phyloP scores from a whole-genome alignment of 2,888 invertebrate genomes.

The Agonopterix alstromeriana region DNA sequence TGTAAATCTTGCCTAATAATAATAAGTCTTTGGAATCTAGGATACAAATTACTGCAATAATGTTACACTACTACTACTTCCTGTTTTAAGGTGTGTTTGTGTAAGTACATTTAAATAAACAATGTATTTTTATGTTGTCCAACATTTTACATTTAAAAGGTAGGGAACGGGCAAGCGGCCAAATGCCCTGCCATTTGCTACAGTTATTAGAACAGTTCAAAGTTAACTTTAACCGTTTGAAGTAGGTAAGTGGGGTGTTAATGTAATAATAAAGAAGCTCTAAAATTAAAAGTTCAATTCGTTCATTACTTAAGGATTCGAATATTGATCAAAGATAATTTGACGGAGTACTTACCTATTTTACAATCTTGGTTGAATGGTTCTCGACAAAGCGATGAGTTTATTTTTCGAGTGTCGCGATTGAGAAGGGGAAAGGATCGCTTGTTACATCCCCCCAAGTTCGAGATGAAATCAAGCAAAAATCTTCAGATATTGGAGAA shows the following conservation, averaged over 20 bases:
- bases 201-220: neutral
- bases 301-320: too few species aligned
- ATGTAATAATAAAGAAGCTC: too few species aligned
- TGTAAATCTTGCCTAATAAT: too few species aligned
- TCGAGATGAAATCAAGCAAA: constrained; percentile 37
- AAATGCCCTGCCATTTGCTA: constrained; percentile 11
- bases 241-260: too few species aligned
- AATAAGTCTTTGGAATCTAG: too few species aligned
- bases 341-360: constrained; percentile 17
- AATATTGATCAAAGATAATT: constrained; percentile 39
- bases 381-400: constrained; percentile 38
- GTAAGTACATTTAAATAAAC: too few species aligned
- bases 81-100: too few species aligned
- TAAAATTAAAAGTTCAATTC: too few species aligned
- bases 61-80: too few species aligned
- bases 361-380: constrained; percentile 20
- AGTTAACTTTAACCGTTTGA: constrained; percentile 5
- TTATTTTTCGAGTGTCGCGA: constrained; percentile 37
- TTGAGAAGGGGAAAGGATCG: constrained; percentile 23
- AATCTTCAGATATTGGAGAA: constrained; percentile 24
- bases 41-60: too few species aligned
- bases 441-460: constrained; percentile 25
- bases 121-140: too few species aligned
- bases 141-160: too few species aligned
- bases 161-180: constrained; percentile 7